These are phyloP conservation scores for cattle (Bos taurus) DNA, from an alignment of 2,113 vertebrate species.

Conservation along the genomic window ARS-UCD2.0 NC_037341.1:52868001-52868500, in stretches of 20 bases:
- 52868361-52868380: not conserved
- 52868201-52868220: not conserved
- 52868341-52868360: fast-evolving
- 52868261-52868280: not conserved
- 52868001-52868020: not conserved
- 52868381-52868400: not conserved
- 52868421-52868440: not conserved
- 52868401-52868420: not conserved
- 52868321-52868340: not conserved
- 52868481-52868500: not conserved
- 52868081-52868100: not conserved
- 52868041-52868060: not conserved
- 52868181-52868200: not conserved
- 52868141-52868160: not conserved
- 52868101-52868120: not conserved
- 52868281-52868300: not conserved
- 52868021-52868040: fast-evolving
- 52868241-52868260: not conserved
- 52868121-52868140: not conserved
- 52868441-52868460: not conserved
- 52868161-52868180: not conserved
- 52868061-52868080: not conserved
- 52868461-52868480: not conserved
- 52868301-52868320: not conserved
- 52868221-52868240: not conserved